Percentiles rank a stretch among this genome's conserved stretches.
phyloP scores from a whole-genome alignment of 2,888 invertebrate species.

The Macrosoma leucophasiata region DNA sequence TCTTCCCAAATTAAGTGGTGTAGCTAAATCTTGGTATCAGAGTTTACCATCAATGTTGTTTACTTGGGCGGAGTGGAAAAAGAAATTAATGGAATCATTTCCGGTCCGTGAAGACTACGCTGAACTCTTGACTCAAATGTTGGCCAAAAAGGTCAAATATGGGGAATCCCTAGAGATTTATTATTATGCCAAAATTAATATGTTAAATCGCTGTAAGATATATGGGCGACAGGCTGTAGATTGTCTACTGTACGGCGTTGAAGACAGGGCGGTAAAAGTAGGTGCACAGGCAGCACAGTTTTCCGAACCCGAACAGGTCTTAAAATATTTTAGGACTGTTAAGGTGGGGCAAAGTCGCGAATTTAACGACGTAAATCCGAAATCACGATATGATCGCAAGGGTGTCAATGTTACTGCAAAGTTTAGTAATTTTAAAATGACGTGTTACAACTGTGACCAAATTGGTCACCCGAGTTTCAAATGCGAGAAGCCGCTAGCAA shows the following conservation, averaged over 20 bases:
- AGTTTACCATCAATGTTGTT: slow-evolving; percentile 16
- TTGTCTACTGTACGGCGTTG: slow-evolving; percentile 21
- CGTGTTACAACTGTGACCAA: slow-evolving; percentile 5
- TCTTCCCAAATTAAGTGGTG: slow-evolving; percentile 12
- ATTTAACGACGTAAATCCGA: not conserved
- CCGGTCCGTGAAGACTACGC: slow-evolving; percentile 20
- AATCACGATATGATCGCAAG: not conserved
- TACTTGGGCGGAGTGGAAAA: slow-evolving; percentile 23
- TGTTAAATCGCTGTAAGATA: slow-evolving; percentile 23
- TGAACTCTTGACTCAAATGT: slow-evolving; percentile 20
- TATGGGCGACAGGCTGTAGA: slow-evolving; percentile 22
- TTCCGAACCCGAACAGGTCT: slow-evolving; percentile 17
- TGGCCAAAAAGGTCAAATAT: slow-evolving; percentile 15
- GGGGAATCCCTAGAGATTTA: slow-evolving; percentile 22
- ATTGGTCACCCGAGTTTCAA: slow-evolving; percentile 4
- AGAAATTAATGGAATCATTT: slow-evolving; percentile 19
- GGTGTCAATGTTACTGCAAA: not conserved
- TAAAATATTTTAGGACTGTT: slow-evolving; percentile 20
- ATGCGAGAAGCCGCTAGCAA: slow-evolving; percentile 1
- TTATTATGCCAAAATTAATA: slow-evolving; percentile 20
- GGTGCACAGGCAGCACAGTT: slow-evolving; percentile 25
- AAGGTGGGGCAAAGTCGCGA: slow-evolving; percentile 3
- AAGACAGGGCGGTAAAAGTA: slow-evolving; percentile 21
- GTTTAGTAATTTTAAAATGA: slow-evolving; percentile 2
- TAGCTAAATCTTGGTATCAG: slow-evolving; percentile 25